Conservation (phyloP, 2,797 vertebrate genomes). For the Cuculus canorus region DNA sequence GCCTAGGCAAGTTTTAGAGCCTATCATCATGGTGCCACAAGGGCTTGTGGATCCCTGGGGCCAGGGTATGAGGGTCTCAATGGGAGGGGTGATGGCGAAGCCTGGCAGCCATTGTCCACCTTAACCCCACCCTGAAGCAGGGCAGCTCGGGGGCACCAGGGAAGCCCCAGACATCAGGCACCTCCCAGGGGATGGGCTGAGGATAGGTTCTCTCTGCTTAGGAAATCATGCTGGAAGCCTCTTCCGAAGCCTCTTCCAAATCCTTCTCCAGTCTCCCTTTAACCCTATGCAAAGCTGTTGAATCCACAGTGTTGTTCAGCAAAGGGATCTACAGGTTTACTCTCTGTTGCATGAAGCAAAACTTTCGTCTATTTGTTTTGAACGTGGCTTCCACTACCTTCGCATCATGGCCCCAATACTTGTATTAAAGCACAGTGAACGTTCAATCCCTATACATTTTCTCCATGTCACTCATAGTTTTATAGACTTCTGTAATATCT, state of each 20-base stretch:
- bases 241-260: neutral
- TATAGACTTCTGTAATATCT: neutral
- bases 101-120: neutral
- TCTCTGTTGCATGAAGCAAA: neutral
- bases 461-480: neutral
- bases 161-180: neutral
- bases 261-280: neutral
- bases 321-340: neutral
- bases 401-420: neutral
- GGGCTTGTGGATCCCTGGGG: neutral
- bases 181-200: neutral
- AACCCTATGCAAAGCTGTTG: neutral
- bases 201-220: neutral
- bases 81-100: neutral
- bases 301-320: neutral
- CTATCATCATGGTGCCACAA: neutral
- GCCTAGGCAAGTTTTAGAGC: neutral
- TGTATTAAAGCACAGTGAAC: neutral
- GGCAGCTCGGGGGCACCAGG: neutral
- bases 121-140: neutral
- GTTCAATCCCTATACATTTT: neutral
- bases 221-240: neutral
- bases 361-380: neutral
- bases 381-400: neutral
- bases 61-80: neutral